A percentile compares a stretch with the other conserved stretches of the same genome.
These are phyloP conservation scores for Macroteleia sp. DNA, from an alignment of 2,888 invertebrate species.

Conservation along the genomic window DNA sequence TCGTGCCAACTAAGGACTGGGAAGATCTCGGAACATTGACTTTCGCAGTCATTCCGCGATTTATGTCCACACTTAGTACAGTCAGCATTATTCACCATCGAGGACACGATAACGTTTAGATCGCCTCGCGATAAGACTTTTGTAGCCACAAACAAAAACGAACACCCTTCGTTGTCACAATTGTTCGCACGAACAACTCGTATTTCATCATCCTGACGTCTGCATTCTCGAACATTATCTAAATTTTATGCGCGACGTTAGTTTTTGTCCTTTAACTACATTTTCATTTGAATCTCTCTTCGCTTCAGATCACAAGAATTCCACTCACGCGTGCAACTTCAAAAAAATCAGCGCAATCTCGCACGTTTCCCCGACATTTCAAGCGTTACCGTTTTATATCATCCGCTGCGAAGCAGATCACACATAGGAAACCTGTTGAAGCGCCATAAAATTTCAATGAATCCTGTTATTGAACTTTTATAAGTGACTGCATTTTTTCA, in stretches of 20 bases:
- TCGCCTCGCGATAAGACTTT: constrained; percentile 8
- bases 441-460: constrained; percentile 56
- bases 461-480: constrained; percentile 57
- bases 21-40: constrained; percentile 7
- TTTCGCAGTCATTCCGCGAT: constrained; percentile 25
- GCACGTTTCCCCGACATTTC: constrained; percentile 26
- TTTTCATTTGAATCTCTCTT: constrained; percentile 35
- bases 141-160: neutral
- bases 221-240: constrained; percentile 16
- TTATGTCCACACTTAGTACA: constrained; percentile 1
- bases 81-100: constrained; percentile 7
- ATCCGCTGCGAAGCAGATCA: constrained; percentile 42
- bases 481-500: constrained; percentile 34
- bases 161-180: neutral
- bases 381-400: constrained; percentile 55
- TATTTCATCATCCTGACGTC: constrained; percentile 1
- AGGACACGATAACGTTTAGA: constrained; percentile 20
- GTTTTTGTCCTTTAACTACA: constrained; percentile 35
- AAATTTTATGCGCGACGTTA: constrained; percentile 26
- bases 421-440: constrained; percentile 56
- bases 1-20: neutral
- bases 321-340: constrained; percentile 23
- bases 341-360: constrained; percentile 42
- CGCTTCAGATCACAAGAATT: constrained; percentile 57
- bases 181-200: neutral